Conservation (phyloP, 2,797 vertebrate species). For the Lophotriccus pileatus region DNA sequence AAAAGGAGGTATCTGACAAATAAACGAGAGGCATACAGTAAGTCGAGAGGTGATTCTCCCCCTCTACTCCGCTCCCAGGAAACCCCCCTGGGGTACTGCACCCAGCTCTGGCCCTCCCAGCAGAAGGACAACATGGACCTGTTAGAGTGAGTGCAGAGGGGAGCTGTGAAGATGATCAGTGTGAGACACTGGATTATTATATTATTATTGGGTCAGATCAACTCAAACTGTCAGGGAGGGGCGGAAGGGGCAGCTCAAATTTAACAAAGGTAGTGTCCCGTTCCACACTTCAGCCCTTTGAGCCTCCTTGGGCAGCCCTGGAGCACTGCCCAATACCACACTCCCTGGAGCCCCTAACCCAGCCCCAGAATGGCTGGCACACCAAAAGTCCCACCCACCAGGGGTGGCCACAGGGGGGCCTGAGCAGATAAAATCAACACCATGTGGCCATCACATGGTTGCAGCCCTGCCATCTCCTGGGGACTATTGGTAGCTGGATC, state of each 20-base stretch:
- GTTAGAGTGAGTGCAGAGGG: not conserved
- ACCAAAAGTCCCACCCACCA: not conserved
- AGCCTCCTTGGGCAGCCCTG: not conserved
- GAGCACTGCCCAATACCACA: not conserved
- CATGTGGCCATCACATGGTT: too few species aligned
- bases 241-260: not conserved
- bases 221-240: not conserved
- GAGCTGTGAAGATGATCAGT: not conserved
- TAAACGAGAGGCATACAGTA: not conserved
- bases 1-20: not conserved
- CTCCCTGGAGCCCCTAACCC: not conserved
- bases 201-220: not conserved
- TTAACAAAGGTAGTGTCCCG: not conserved
- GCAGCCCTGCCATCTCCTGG: not conserved
- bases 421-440: not conserved
- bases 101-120: not conserved
- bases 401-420: not conserved
- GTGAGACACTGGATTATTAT: not conserved
- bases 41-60: not conserved
- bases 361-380: not conserved
- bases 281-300: not conserved
- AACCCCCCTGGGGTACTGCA: not conserved
- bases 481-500: not conserved
- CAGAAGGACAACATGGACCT: not conserved
- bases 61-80: not conserved